Base-by-base conservation (phyloP, 2,113 vertebrate species). In the Hoplias malabaricus region DNA sequence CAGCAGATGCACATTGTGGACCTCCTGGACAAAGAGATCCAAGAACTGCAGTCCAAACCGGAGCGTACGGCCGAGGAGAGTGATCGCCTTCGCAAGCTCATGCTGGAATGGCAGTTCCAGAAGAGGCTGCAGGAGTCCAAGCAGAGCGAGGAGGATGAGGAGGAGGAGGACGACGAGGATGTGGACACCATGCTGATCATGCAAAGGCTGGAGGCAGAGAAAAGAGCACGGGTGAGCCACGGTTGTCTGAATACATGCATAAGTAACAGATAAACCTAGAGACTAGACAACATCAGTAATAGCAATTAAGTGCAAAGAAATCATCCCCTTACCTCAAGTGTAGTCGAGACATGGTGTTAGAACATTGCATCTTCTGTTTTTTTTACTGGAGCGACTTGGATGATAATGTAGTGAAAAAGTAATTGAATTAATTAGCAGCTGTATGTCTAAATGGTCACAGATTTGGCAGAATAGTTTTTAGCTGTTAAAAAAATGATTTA, bases 31-130 rank as follows among this genome's bases (percentile, higher is more conserved):
- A 94, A 94, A 70, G 98, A 99, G 92, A 98, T 99, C 89, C 96
- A 96, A 85, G 98, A 98, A 0, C 95, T 99, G 19, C 97, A 99
- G 90, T 89, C 91, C 40, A 97, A 96, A 77, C 88, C 94, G 0
- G 96, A 97, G 86, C 94, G 96, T 73, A 95, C 92, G 0, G 94
- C 96, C 0, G 97, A 99, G 86, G 98, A 99, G 59, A 98, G 90
- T 0, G 98, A 98, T 87, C 95, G 98, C 1, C 93, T 99, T 53
- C 93, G 97, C 80, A 97, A 96, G 79, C 94, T 99, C 76, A 96
- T 99, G 97, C 92, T 99, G 34, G 98, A 99, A 89, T 99, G 98
- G 96, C 97, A 99, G 91, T 99, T 99, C 90, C 98, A 99, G 89
- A 98, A 96, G 88, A 87, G 98, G 11, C 93, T 99, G 69, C 97